Evolutionary conservation across 2,888 invertebrate species (phyloP).

Genomic region (Tenthredo notha): DNA sequence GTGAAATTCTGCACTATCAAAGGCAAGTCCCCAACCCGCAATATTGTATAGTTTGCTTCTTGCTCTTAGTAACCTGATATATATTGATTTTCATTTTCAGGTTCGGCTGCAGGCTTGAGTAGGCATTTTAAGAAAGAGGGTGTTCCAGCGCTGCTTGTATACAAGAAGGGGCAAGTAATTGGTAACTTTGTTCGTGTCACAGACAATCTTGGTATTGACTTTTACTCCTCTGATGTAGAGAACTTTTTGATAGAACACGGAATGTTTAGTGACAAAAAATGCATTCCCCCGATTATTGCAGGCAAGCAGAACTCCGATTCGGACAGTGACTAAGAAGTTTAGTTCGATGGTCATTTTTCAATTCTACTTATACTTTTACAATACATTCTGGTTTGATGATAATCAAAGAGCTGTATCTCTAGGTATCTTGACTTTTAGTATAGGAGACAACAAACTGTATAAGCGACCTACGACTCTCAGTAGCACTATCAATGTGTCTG

Average conservation of each 20-base stretch:
- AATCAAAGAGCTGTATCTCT: no score
- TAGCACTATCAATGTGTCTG: no score
- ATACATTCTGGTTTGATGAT: neutral
- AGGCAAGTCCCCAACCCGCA: conserved; percentile 67
- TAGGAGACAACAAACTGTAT: no score
- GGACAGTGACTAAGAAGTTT: conserved; percentile 73
- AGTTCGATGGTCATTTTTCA: neutral
- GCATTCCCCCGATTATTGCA: conserved; percentile 79
- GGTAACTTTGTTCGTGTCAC: conserved; percentile 95
- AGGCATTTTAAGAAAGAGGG: conserved; percentile 91
- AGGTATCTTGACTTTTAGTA: no score
- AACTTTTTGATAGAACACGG: conserved; percentile 93
- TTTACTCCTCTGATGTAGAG: conserved; percentile 94
- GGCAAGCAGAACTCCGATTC: conserved; percentile 67
- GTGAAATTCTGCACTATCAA: conserved; percentile 95
- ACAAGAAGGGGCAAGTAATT: conserved; percentile 93
- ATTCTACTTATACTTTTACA: neutral
- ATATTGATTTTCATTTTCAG: conserved; percentile 65
- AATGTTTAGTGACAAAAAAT: conserved; percentile 87
- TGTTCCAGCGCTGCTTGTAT: conserved; percentile 94
- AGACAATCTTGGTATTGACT: conserved; percentile 94
- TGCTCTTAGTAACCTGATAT: neutral
- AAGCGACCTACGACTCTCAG: no score
- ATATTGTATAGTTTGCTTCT: neutral
- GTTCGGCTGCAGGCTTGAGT: conserved; percentile 92